Percentiles rank a stretch among this genome's conserved stretches.
phyloP scores from a whole-genome alignment of 2,113 vertebrate genomes.

The Sorex fumeus region DNA sequence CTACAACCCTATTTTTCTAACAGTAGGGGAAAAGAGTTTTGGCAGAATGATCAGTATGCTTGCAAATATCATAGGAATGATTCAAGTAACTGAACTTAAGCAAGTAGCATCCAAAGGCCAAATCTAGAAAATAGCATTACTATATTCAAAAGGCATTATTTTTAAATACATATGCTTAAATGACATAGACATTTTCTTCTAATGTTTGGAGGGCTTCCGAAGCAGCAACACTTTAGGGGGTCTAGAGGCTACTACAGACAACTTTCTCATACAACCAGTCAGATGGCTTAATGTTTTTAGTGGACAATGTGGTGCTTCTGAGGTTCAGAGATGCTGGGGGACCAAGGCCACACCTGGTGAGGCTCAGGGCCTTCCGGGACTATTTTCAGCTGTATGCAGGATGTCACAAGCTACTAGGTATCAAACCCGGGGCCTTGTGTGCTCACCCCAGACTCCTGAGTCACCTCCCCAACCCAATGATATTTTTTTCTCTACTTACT shows the following conservation, averaged over 20 bases:
- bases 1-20: background rate
- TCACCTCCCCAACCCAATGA: background rate
- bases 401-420: too few species aligned
- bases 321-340: too few species aligned
- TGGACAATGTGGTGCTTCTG: too few species aligned
- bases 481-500: background rate
- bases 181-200: slow-evolving; percentile 1
- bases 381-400: too few species aligned
- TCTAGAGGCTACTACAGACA: too few species aligned
- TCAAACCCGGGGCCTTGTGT: background rate
- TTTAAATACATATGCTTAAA: slow-evolving; percentile 6
- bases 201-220: too few species aligned
- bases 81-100: background rate
- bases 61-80: background rate
- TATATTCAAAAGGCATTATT: background rate
- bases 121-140: slow-evolving; percentile 25
- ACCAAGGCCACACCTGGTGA: too few species aligned
- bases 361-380: too few species aligned
- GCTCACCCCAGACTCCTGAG: background rate
- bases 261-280: too few species aligned
- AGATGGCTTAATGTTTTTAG: too few species aligned
- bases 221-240: too few species aligned
- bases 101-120: slow-evolving; percentile 1
- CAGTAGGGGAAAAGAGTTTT: background rate
- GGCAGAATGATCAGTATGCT: background rate